A percentile compares a stretch with the other conserved stretches of the same genome.
Conservation (phyloP, 2,888 invertebrate species). For the Branchipolynoe longqiensis region DNA sequence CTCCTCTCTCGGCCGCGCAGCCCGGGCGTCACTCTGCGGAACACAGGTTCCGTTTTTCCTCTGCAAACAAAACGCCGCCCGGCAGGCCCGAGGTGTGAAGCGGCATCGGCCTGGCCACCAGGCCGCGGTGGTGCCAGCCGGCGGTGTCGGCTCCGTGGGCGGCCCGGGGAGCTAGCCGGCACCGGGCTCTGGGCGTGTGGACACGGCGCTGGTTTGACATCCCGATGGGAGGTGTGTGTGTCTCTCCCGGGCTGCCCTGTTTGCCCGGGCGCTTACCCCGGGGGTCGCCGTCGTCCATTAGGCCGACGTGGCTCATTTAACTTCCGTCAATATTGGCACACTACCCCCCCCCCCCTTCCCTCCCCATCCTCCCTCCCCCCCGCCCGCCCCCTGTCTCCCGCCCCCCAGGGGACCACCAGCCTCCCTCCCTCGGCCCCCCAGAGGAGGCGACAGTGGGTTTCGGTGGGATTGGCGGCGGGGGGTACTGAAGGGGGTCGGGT, state of each 20-base stretch:
- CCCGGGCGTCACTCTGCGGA: background rate
- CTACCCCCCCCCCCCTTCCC: background rate
- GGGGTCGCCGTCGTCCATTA: slow-evolving; percentile 43
- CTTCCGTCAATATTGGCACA: slow-evolving; percentile 40
- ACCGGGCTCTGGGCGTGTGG: slow-evolving; percentile 6
- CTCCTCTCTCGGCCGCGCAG: slow-evolving; percentile 8
- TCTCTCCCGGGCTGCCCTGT: background rate
- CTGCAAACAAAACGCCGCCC: slow-evolving; percentile 1
- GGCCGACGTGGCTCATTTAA: slow-evolving; percentile 42
- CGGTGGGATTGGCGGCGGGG: no score
- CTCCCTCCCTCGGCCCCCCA: background rate
- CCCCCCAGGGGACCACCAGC: background rate
- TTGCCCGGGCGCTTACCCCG: slow-evolving; percentile 15
- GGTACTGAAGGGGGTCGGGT: no score
- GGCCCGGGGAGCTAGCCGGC: no score
- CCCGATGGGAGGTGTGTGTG: slow-evolving; percentile 11
- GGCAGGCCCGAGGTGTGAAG: slow-evolving; percentile 42
- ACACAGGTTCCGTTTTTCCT: slow-evolving; percentile 49
- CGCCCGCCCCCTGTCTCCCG: background rate
- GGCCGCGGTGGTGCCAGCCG: background rate
- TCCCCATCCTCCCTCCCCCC: background rate
- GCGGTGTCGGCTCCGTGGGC: background rate
- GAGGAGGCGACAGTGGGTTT: no score
- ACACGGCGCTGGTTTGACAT: slow-evolving; percentile 31
- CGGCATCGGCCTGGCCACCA: background rate